Evolutionary conservation across 2,113 vertebrate genomes (phyloP).

Genomic region (Rhagologus leucostigma): DNA sequence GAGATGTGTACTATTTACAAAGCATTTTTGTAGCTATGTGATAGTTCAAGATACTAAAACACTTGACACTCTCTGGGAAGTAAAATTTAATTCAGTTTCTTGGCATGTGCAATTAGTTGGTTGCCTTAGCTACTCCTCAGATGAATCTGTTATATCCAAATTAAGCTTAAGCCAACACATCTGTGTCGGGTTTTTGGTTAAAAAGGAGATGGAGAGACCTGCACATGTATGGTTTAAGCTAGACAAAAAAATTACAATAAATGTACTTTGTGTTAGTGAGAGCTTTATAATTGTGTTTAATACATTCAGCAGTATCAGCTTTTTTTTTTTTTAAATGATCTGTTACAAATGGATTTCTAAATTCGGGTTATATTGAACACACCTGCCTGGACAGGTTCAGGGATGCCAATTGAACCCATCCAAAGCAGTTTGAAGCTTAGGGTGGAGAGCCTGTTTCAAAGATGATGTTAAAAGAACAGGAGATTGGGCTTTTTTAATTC

Average conservation of each 20-base stretch:
- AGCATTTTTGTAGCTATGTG: background rate
- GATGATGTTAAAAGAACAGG: background rate
- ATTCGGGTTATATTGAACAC: background rate
- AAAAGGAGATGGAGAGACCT: background rate
- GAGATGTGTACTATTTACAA: background rate
- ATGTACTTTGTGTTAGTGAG: background rate
- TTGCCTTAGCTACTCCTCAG: constrained; percentile 3
- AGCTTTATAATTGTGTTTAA: background rate
- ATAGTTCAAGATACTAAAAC: background rate
- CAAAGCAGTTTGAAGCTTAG: background rate
- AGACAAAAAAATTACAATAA: background rate
- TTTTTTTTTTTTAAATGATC: background rate
- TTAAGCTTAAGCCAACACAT: background rate
- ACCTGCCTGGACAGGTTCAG: background rate
- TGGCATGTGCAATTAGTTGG: background rate
- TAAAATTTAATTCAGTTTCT: background rate
- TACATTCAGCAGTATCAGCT: fast-evolving
- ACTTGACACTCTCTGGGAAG: background rate
- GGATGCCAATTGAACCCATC: background rate
- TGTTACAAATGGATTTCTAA: background rate
- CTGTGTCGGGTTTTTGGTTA: background rate
- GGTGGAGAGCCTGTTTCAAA: background rate
- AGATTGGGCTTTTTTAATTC: background rate
- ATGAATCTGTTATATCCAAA: background rate
- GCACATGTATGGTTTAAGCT: background rate